Evolutionary conservation across 2,797 vertebrate species (phyloP).

Genomic region (Pseudomugil gertrudae): DNA sequence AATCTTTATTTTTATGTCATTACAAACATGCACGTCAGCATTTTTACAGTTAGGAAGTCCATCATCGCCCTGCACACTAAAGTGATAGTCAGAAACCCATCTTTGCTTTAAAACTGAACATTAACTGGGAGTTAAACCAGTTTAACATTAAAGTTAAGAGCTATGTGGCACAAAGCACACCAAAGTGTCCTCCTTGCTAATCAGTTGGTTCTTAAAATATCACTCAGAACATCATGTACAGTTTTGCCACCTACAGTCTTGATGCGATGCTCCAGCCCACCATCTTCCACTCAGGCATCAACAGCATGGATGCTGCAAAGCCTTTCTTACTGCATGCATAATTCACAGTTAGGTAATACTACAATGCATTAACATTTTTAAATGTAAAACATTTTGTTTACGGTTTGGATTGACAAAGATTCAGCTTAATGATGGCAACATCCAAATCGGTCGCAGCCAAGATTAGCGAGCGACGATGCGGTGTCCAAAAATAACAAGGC

Average conservation of each 20-base stretch:
- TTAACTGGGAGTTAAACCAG: not conserved
- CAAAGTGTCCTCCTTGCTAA: not conserved
- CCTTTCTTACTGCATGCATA: not conserved
- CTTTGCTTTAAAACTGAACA: not conserved
- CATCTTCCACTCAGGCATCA: not conserved
- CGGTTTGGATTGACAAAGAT: not conserved
- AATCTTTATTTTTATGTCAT: not conserved
- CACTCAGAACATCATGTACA: not conserved
- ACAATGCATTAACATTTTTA: too few relatives aligned
- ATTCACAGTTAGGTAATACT: not conserved
- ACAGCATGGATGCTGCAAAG: not conserved
- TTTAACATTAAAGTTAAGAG: not conserved
- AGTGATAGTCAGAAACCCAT: not conserved
- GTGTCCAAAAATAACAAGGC: too few relatives aligned
- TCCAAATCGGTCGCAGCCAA: too few relatives aligned
- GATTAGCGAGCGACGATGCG: too few relatives aligned
- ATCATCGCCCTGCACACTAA: not conserved
- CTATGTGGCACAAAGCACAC: not conserved
- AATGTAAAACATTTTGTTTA: not conserved
- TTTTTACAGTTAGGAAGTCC: not conserved
- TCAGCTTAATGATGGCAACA: not conserved
- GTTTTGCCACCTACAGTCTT: slow-evolving; percentile 7
- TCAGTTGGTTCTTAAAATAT: not conserved
- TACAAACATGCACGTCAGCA: not conserved
- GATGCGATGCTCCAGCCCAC: not conserved